These are phyloP conservation scores for Eolophus roseicapilla DNA, from an alignment of 2,113 vertebrate species.

Conservation along the genomic window DNA sequence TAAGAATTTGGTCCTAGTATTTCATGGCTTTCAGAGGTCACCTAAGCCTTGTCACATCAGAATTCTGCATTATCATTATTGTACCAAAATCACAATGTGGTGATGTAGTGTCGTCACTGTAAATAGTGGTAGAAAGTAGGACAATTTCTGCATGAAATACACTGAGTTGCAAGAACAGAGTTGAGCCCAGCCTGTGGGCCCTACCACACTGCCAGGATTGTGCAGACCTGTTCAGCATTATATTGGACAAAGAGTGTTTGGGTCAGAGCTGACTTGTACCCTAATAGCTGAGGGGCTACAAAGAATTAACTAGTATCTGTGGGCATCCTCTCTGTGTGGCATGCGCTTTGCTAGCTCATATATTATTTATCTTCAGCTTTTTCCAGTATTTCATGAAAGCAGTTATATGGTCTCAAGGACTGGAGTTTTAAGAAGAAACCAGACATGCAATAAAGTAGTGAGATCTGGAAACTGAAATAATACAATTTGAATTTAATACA, in stretches of 20 bases:
- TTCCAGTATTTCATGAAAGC: neutral
- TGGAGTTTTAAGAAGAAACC: neutral
- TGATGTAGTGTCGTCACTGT: neutral
- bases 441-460: neutral
- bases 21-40: neutral
- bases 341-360: rapidly evolving
- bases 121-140: neutral
- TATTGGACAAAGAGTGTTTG: neutral
- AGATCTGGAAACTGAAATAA: neutral
- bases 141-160: neutral
- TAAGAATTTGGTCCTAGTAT: neutral
- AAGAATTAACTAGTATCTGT: neutral
- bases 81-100: neutral
- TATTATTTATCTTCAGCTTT: neutral
- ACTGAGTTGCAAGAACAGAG: neutral
- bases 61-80: neutral
- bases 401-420: neutral
- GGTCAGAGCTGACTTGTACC: neutral
- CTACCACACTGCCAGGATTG: neutral
- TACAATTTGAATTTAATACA: neutral
- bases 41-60: neutral
- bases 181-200: neutral
- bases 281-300: neutral
- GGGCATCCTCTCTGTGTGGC: neutral
- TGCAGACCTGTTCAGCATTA: neutral